Percentiles rank a stretch among this genome's conserved stretches.
Evolutionary conservation across 1,140 invertebrate species (phyloP).

Genomic region (Spodoptera litura): DNA sequence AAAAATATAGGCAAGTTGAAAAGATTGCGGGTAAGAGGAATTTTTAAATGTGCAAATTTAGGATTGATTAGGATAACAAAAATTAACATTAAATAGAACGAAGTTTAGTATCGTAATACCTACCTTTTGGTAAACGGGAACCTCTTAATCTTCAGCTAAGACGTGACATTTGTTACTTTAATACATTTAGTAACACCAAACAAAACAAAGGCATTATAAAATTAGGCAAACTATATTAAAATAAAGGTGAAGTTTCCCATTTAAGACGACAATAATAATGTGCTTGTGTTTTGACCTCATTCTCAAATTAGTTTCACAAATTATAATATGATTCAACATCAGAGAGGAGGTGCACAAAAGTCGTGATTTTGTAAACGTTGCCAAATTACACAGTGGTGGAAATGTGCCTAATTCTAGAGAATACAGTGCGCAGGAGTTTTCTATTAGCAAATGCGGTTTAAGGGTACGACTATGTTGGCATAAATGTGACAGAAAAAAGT

Average conservation of each 20-base stretch:
- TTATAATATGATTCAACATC: conserved; percentile 45
- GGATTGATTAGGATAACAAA: no score
- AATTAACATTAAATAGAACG: no score
- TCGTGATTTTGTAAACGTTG: conserved; percentile 68
- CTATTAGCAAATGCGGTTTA: conserved; percentile 81
- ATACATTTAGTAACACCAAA: neutral
- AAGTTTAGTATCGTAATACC: no score
- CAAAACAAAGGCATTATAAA: conserved; percentile 7
- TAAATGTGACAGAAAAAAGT: conserved; percentile 4
- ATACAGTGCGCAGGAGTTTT: conserved; percentile 77
- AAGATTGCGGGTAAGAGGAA: no score
- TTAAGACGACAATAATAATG: conserved; percentile 16
- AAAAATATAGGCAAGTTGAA: no score
- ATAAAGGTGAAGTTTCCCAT: conserved; percentile 4
- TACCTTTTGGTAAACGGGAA: no score
- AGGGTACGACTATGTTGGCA: conserved; percentile 43
- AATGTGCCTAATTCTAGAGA: conserved; percentile 79
- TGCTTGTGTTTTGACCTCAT: conserved; percentile 40
- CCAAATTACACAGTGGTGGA: conserved; percentile 73
- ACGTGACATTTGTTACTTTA: neutral
- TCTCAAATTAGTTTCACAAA: conserved; percentile 50
- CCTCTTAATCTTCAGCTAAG: neutral
- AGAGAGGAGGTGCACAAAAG: conserved; percentile 26
- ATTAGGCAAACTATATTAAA: conserved; percentile 21
- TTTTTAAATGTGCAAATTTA: no score